Evolutionary conservation across 2,797 vertebrate species (phyloP), one percentile per base, ranked within the genome.

Genomic region (Hypotaenidia okinawae): DNA sequence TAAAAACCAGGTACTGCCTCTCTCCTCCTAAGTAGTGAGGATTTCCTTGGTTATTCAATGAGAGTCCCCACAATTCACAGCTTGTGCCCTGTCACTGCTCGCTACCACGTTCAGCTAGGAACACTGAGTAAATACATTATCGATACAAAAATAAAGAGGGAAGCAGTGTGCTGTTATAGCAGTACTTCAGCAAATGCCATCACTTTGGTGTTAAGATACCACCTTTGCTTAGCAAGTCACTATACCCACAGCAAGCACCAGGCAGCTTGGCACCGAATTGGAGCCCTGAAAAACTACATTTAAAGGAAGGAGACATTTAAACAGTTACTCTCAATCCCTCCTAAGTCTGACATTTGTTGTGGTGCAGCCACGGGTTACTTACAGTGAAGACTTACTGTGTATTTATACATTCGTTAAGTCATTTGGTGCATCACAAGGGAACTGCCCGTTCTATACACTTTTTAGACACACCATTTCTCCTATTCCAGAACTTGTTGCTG

Each of bases 1-100:
- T 89, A 90, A 93, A 87, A 54, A 58, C 11, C 74, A 89, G 76
- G 95, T 61, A 72, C 54, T 94, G 75, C 45, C 88, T 85, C 77
- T 94, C 89, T 84, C 89, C 89, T 90, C 15, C 0, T 66, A 87
- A 90, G 74, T 4, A 83, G 51, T 10, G 30, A 90, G 85, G 92
- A 84, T 83, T 90, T 87, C 45, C 62, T 55, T 37, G 78, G 33
- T 51, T 85, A 95, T 92, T 89, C 90, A 94, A 87, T 61, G 59
- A 92, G 81, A 69, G 47, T 90, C 51, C 30, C 47, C 62, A 64
- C 74, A 93, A 94, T 16, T 55, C 64, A 66, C 75, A 92, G 70
- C 78, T 94, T 78, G 64, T 4, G 52, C 70, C 76, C 47, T 62
- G 66, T 49, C 63, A 58, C 37, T 3, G 3, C 77, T 89, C 33